Conservation (phyloP, 1,140 invertebrate species). For the Panonychus citri region DNA sequence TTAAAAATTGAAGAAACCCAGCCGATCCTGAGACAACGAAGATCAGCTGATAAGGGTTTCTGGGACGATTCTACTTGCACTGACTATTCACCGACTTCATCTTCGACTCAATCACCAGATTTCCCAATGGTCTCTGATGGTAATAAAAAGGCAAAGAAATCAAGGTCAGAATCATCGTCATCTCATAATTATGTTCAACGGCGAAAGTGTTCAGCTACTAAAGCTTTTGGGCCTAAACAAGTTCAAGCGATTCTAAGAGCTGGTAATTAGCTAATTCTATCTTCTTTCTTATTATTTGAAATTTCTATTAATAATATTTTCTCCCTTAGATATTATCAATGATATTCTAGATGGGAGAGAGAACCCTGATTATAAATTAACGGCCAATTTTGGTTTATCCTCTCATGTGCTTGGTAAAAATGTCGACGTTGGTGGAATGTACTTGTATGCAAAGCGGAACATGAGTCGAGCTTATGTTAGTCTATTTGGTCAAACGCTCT, state of each 20-base stretch:
- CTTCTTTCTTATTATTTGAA: too few relatives aligned
- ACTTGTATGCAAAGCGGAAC: conserved; percentile 8
- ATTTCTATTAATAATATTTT: neutral
- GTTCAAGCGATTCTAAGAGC: conserved; percentile 2
- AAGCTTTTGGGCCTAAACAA: conserved; percentile 3
- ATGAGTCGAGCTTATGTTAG: conserved; percentile 10
- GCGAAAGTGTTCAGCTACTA: conserved; percentile 1
- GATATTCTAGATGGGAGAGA: neutral
- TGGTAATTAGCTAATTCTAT: neutral
- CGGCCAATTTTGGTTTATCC: conserved; percentile 9
- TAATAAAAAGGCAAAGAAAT: neutral
- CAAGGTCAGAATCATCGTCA: too few relatives aligned
- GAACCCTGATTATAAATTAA: conserved; percentile 11
- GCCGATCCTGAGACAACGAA: neutral
- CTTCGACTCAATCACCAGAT: neutral
- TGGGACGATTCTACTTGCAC: conserved; percentile 1
- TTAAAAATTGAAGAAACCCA: neutral
- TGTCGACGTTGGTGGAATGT: conserved; percentile 12
- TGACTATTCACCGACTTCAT: neutral
- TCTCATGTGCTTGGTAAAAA: conserved; percentile 12
- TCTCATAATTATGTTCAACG: neutral
- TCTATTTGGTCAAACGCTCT: conserved; percentile 2
- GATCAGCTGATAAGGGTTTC: neutral
- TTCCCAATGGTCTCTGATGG: neutral
- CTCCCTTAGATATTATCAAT: neutral